Evolutionary conservation across 2,888 invertebrate species (phyloP), one percentile per base, ranked within the genome.

Genomic region (Tillus elongatus): DNA sequence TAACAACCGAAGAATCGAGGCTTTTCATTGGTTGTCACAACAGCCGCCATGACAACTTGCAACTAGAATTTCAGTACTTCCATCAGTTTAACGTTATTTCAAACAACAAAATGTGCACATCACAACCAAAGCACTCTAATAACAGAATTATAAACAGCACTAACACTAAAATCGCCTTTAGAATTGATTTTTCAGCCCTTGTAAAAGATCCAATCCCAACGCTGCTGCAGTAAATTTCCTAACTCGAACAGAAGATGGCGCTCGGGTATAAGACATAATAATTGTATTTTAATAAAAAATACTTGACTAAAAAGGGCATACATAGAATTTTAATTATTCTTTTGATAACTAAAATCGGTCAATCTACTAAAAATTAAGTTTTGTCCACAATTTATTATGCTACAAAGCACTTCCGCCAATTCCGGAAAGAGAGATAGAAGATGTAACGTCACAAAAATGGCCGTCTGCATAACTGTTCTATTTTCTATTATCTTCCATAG

Each of bases 11-110:
- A 70, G 64, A 70, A 74, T 75, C 73, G 72, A 71, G 68, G 68
- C 66, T 69, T 75, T 73, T 72, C 70, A 82, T 82, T 82, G 82
- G 82, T 72, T 70, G 70, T 70, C 68, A 63, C 61, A 48, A 60
- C 63, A 65, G 72, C 77, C 77, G 81, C 81, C 81, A 82, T 82
- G 72, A 58, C 68, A 67, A 55, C 58, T 70, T 53, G 67, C 68
- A 61, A 57, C 52, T 56, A 57, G 51, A 55, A 47, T 52, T 49
- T 63, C 61, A 19, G 6, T 8, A 19, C 24, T 19, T 19, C 6
- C 6, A 19, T 19, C n/a, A 19, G n/a, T 19, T 19, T 19, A 6
- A 8, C 24, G n/a, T n/a, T n/a, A 19, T 19, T 19, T 6, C n/a
- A 19, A 8, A 19, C 24, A 19, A 19, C 24, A 8, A 19, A 19